Conservation (phyloP, 2,113 vertebrate genomes). For the Bagarius yarrelli region DNA sequence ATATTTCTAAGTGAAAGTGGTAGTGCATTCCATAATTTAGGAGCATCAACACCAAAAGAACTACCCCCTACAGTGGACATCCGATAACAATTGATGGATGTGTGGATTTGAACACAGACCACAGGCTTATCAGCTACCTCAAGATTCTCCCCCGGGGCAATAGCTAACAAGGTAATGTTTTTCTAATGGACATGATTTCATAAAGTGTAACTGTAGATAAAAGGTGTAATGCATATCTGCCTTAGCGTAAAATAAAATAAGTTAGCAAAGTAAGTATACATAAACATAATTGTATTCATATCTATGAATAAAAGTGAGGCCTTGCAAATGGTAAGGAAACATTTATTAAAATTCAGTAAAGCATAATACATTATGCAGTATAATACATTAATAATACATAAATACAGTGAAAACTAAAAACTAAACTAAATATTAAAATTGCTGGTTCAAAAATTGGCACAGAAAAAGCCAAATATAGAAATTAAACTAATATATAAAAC, state of each 20-base stretch:
- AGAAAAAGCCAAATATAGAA: too few relatives aligned
- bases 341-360: neutral
- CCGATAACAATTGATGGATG: too few relatives aligned
- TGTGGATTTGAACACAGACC: neutral
- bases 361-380: too few relatives aligned
- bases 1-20: too few relatives aligned
- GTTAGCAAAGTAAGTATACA: too few relatives aligned
- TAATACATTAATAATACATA: neutral
- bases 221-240: neutral
- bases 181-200: neutral
- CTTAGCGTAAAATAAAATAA: neutral
- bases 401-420: neutral
- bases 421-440: neutral
- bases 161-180: neutral
- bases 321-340: neutral
- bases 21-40: too few relatives aligned
- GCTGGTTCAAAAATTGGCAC: too few relatives aligned
- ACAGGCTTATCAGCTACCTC: neutral
- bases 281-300: too few relatives aligned
- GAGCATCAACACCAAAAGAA: too few relatives aligned
- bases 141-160: conserved; percentile 9
- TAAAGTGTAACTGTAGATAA: neutral
- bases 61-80: too few relatives aligned
- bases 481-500: too few relatives aligned
- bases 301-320: neutral